Evolutionary conservation across 2,888 invertebrate genomes (phyloP).

Genomic region (Eledona agricola): DNA sequence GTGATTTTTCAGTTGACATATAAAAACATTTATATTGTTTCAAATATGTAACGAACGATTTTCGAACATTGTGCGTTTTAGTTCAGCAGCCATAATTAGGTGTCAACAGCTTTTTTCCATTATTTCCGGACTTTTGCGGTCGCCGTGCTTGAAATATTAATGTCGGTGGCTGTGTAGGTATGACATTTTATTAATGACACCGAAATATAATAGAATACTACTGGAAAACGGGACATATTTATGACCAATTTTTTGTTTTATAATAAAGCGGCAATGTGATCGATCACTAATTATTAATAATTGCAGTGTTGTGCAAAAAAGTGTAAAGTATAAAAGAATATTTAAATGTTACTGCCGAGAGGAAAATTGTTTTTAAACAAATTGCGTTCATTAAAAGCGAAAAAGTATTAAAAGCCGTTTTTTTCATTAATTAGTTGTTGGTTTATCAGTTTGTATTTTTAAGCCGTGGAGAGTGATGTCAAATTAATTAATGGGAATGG

Average conservation of each 20-base stretch:
- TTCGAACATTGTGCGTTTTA: conserved; percentile 9
- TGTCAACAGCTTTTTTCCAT: conserved; percentile 35
- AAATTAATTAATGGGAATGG: no score
- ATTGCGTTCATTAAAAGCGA: no score
- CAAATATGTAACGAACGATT: no score
- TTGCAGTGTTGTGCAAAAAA: no score
- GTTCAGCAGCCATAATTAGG: conserved; percentile 32
- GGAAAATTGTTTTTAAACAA: no score
- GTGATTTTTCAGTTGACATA: conserved; percentile 13
- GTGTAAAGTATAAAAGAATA: no score
- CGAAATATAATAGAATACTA: conserved; percentile 14
- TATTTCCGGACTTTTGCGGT: conserved; percentile 26
- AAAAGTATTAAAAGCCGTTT: no score
- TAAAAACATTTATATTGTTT: no score
- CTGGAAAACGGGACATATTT: conserved; percentile 5
- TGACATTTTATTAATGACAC: conserved; percentile 31
- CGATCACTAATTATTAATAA: not conserved
- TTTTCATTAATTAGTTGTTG: no score
- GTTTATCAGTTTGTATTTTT: no score
- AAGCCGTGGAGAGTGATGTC: no score
- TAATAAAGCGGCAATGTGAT: conserved; percentile 4
- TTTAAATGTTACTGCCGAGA: no score
- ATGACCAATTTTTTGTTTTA: not conserved
- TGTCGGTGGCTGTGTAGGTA: conserved; percentile 6
- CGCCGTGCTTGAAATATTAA: conserved; percentile 20